Evolutionary conservation across 2,888 invertebrate genomes (phyloP).

Genomic region (Harpalus rubripes): DNA sequence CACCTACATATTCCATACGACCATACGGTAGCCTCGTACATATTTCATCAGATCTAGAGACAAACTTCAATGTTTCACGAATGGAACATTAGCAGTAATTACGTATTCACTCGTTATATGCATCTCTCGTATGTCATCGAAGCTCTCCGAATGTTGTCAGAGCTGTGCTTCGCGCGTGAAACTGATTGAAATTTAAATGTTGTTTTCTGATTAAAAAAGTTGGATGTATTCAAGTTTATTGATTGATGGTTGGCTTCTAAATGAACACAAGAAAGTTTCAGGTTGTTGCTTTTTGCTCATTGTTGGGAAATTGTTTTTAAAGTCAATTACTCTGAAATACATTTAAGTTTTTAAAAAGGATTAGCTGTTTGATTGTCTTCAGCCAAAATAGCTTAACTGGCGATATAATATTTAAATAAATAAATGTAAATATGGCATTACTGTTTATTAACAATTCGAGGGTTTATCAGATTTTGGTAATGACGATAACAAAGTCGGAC

Average conservation of each 20-base stretch:
- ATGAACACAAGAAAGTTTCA: conserved; percentile 26
- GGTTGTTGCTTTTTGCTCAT: conserved; percentile 32
- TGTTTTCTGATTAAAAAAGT: conserved; percentile 50
- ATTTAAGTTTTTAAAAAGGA: not conserved
- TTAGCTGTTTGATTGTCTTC: not conserved
- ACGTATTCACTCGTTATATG: not conserved
- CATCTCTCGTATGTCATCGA: too few species aligned
- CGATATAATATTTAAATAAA: too few species aligned
- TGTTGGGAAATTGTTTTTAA: conserved; percentile 39
- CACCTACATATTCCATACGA: not conserved
- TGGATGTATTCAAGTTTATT: conserved; percentile 51
- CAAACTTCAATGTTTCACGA: not conserved
- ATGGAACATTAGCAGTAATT: not conserved
- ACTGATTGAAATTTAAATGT: conserved; percentile 44
- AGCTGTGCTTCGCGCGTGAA: not conserved
- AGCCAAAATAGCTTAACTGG: too few species aligned
- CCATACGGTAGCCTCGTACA: not conserved
- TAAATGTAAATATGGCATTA: too few species aligned
- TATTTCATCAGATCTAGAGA: not conserved
- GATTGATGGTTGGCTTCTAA: conserved; percentile 27
- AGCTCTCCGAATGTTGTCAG: not conserved
- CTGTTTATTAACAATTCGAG: too few species aligned
- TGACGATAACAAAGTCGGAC: too few species aligned
- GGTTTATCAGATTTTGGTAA: too few species aligned
- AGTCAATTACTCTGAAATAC: not conserved